Base-by-base conservation (phyloP, 2,888 invertebrate species). In the Schizaphis graminum region DNA sequence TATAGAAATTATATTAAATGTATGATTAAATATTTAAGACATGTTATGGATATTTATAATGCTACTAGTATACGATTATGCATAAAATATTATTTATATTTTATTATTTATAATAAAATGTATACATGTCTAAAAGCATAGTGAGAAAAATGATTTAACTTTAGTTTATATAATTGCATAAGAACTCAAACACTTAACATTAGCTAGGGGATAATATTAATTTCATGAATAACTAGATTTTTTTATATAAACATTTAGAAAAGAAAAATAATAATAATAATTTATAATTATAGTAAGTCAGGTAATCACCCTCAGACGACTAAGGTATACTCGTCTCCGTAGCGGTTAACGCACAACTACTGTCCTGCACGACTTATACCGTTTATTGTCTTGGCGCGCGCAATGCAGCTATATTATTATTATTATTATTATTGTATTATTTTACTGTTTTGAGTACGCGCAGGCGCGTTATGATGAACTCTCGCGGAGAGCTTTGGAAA, bases 331-430 rank as follows among this genome's bases (percentile, higher is more conserved):
- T 77, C 21, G 35, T 21, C 35, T 77, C 8, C 35, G 8, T 0
- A 35, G 77, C 35, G 35, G 35, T 77, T 77, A 77, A 77, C 77
- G 35, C 35, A 77, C 77, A 1, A 77, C 77, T 77, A 77, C 77
- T 77, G 35, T 8, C 21, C 77, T 35, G 35, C 35, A 77, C 77
- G 35, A 21, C 35, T 21, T 35, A 77, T 77, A 77, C 35, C 77
- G 16, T 77, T 86, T 86, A 86, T 86, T 86, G 47, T 86, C 86
- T 86, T 86, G 47, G n/a, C 28, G 47, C 13, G 47, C 86, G 77
- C 77, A 77, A 77, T 77, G 77, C 77, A 77, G 77, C 35, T 77
- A 35, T 77, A 77, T 77, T 77, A 77, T 67, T 67, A 67, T 67
- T 67, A 67, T 67, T 67, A 67, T 67, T 67, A 67, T 67, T 67